Base-by-base conservation (phyloP, 2,888 invertebrate species). In the Platerodrilus igneus region DNA sequence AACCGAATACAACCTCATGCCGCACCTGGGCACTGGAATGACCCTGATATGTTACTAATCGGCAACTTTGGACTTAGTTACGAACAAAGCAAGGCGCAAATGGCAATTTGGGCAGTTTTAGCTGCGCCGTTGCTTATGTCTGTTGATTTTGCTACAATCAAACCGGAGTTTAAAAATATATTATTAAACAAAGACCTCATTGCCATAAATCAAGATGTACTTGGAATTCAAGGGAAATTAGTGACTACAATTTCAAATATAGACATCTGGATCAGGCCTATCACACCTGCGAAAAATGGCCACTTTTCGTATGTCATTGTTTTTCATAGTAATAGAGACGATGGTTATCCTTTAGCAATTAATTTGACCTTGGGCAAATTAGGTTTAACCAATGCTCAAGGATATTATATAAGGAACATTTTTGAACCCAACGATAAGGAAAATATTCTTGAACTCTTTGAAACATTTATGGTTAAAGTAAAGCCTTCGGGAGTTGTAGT, bases 101-200 rank as follows among this genome's bases (percentile, higher is more conserved):
- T 83, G 81, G 81, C 79, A 1, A 63, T 83, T 41, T 83, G 83
- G 83, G 70, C 79, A 1, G 64, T 83, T 26, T 63, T 83, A 53
- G 79, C 82, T 2, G 75, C 81, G 2, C 83, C 83, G 0, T 59
- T 83, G 6, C 64, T 83, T 13, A 78, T 83, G 74, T 82, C 81
- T 1, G 73, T 70, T 26, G 80, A 83, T 60, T 67, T 83, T 26
- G 60, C 73, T 2, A 62, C 57, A n/a, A 71, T 83, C 9, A 58
- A 62, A 5, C 68, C 70, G 0, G 71, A 73, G 53, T 72, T 75
- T 31, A 75, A 72, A 50, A 69, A 64, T 3, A 75, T 83, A 43
- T 62, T 83, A 13, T 69, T 73, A 38, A 81, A 83, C 59, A 65
- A 64, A 58, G 69, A 66, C 28, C 66, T 77, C 0, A 78, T 83